Base-by-base conservation (phyloP, 2,113 vertebrate species). In the Falco punctatus region DNA sequence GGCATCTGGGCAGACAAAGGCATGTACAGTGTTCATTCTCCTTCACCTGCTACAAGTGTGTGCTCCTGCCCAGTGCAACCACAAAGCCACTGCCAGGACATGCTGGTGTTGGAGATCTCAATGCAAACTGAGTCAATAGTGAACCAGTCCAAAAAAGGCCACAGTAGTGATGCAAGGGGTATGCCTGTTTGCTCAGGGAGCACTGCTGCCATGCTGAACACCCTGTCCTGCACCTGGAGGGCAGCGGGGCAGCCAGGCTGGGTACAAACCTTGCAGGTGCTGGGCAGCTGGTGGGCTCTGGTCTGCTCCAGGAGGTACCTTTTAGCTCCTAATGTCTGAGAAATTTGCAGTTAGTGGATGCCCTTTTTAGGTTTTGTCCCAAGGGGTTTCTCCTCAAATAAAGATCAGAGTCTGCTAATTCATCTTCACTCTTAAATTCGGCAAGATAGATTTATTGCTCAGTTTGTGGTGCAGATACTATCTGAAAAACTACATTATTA, bases 41-140 rank as follows among this genome's bases (percentile, higher is more conserved):
- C 12, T 65, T 73, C 30, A 35, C 8, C 3, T 28, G 30, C 30
- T 81, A 4, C 13, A 19, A 66, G 55, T 32, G 21, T 27, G 33
- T 65, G 13, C 33, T 82, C 26, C 49, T 49, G 26, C 7, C 35
- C 35, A 30, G 11, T 0, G 1, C 21, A 33, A 20, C 26, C 2
- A 0, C 15, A 32, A 64, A 59, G 48, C 10, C 28, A 51, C 23
- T 3, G 0, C 13, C 0, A 5, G 27, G 11, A 40, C 14, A 11
- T 55, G 18, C 8, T 0, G 0, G 10, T 58, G 23, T 32, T 77
- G 23, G n/a, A 19, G 49, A 57, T 30, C 20, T 57, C 0, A 0
- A 13, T 1, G 2, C 32, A 38, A 26, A 30, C 1, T 4, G 23
- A 55, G 20, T 7, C 1, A 0, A 16, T 13, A 18, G 21, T 27